A percentile compares a stretch with the other conserved stretches of the same genome.
Evolutionary conservation across 1,140 invertebrate species (phyloP).

Genomic region (Notospermus geniculatus): DNA sequence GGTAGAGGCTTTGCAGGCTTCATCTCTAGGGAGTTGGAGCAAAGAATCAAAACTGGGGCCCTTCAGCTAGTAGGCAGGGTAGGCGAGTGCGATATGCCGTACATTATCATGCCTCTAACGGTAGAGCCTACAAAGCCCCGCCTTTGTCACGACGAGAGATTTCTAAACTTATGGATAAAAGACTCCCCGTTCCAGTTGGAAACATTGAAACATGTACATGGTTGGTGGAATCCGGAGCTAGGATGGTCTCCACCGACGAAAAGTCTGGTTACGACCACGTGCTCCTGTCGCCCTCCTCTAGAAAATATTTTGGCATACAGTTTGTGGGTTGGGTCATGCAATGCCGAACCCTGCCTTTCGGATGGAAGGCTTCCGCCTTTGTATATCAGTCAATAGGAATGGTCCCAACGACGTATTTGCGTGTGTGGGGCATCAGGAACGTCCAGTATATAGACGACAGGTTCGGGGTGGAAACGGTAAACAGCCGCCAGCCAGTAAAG

Average conservation of each 20-base stretch:
- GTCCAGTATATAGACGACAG: conserved; percentile 23
- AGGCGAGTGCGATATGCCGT: background rate
- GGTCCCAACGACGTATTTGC: conserved; percentile 19
- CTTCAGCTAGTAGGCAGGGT: background rate
- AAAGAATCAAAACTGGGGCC: background rate
- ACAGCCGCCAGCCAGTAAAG: background rate
- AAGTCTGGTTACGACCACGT: conserved; percentile 28
- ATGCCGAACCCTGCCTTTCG: conserved; percentile 22
- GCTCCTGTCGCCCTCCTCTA: background rate
- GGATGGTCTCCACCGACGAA: conserved; percentile 18
- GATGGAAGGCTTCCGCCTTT: conserved; percentile 25
- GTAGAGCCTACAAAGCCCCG: background rate
- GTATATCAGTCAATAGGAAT: conserved; percentile 20
- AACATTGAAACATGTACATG: conserved; percentile 18
- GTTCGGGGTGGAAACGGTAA: background rate
- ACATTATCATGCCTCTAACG: background rate
- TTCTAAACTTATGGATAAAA: conserved; percentile 18
- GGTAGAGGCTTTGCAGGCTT: background rate
- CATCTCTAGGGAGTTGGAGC: too few species aligned
- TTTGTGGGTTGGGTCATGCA: conserved; percentile 19
- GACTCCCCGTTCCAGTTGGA: conserved; percentile 20
- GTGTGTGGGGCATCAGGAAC: conserved; percentile 9
- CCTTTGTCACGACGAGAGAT: background rate
- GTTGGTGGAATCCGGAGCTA: conserved; percentile 8
- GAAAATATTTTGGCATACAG: conserved; percentile 25